Evolutionary conservation across 2,888 invertebrate genomes (phyloP).

Genomic region (Amblyjoppa proteus): DNA sequence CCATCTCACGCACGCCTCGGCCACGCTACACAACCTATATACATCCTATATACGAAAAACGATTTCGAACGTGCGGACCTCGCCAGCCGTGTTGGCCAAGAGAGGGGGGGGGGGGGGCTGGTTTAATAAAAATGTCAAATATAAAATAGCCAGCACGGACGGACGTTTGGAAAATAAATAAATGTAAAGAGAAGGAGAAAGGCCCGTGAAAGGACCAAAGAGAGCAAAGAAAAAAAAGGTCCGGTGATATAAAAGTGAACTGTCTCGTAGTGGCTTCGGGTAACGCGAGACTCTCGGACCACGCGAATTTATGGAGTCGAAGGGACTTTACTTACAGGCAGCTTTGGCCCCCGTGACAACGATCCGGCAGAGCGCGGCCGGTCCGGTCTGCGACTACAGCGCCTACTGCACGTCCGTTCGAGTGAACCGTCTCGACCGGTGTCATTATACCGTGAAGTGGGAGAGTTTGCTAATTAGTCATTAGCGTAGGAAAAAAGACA

Average conservation of each 20-base stretch:
- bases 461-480: slow-evolving; percentile 85
- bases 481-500: slow-evolving; percentile 85
- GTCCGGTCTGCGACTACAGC: slow-evolving; percentile 1
- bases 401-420: slow-evolving; percentile 10
- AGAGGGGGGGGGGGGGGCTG: slow-evolving; percentile 68
- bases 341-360: slow-evolving; percentile 73
- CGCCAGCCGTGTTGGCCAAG: slow-evolving; percentile 50
- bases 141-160: slow-evolving; percentile 84
- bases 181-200: slow-evolving; percentile 79
- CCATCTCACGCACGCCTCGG: slow-evolving; percentile 58
- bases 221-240: slow-evolving; percentile 39
- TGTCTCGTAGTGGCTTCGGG: slow-evolving; percentile 21
- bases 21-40: slow-evolving; percentile 27
- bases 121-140: slow-evolving; percentile 85
- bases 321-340: neutral
- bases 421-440: slow-evolving; percentile 70
- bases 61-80: slow-evolving; percentile 63
- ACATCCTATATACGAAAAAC: slow-evolving; percentile 44
- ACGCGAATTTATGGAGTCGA: neutral
- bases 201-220: slow-evolving; percentile 43
- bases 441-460: slow-evolving; percentile 82
- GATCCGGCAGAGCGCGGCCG: slow-evolving; percentile 69
- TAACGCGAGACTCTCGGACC: slow-evolving; percentile 2
- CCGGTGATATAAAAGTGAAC: slow-evolving; percentile 54
- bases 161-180: slow-evolving; percentile 84